Percentiles rank a stretch among this genome's conserved stretches.
phyloP scores from a whole-genome alignment of 30 jellyfish, hydroid and myxozoan genomes.

The Turritopsis dohrnii region DNA sequence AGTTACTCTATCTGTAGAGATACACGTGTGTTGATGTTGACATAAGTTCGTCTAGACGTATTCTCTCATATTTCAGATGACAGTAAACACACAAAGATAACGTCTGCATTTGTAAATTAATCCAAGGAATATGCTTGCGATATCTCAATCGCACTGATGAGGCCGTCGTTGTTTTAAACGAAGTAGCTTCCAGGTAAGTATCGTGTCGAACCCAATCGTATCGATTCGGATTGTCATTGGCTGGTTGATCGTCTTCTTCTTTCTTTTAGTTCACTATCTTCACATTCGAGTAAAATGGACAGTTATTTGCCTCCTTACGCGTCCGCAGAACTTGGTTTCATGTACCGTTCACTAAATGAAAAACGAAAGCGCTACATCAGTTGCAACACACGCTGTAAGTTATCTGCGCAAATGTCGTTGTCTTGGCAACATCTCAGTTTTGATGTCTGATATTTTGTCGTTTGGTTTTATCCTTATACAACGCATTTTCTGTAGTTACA shows the following conservation, averaged over 20 bases:
- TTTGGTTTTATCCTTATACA: too few relatives aligned
- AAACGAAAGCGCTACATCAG: slow-evolving; percentile 61
- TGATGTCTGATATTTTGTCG: too few relatives aligned
- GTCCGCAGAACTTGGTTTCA: slow-evolving; percentile 82
- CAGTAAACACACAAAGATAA: slow-evolving; percentile 30
- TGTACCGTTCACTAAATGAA: slow-evolving; percentile 57
- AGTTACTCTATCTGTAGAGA: neutral
- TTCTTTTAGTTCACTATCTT: slow-evolving; percentile 20
- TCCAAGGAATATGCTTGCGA: slow-evolving; percentile 81
- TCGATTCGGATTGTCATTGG: too few relatives aligned
- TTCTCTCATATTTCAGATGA: slow-evolving; percentile 3
- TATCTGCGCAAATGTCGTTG: too few relatives aligned
- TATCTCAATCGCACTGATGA: slow-evolving; percentile 38
- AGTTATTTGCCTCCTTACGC: slow-evolving; percentile 84
- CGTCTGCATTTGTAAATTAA: slow-evolving; percentile 60
- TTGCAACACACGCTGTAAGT: slow-evolving; percentile 65
- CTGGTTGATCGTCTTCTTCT: slow-evolving; percentile 7
- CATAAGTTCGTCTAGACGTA: neutral
- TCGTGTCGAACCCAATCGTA: neutral
- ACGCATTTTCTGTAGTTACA: too few relatives aligned
- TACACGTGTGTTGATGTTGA: neutral
- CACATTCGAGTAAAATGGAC: slow-evolving; percentile 49
- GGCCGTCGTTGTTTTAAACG: slow-evolving; percentile 63
- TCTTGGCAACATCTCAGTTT: too few relatives aligned
- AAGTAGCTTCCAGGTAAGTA: slow-evolving; percentile 56